Conservation (phyloP, 2,113 vertebrate genomes). For the Sinocyclocheilus anshuiensis region DNA sequence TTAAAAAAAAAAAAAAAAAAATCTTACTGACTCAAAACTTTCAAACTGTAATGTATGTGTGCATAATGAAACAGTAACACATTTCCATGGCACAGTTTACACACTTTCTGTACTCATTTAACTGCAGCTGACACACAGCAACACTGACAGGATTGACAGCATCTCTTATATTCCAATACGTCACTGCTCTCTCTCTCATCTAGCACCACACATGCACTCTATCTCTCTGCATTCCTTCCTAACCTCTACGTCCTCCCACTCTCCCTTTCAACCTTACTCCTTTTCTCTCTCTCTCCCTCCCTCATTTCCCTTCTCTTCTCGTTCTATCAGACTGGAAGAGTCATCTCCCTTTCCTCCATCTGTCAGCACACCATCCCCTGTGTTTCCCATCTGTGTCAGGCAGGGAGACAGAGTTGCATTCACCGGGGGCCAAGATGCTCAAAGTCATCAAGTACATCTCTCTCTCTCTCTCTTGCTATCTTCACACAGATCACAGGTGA, state of each 20-base stretch:
- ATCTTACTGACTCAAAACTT: no score
- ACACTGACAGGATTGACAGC: background rate
- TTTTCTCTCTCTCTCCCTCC: slow-evolving; percentile 27
- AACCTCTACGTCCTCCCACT: slow-evolving; percentile 6
- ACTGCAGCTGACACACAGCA: background rate
- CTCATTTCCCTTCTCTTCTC: slow-evolving; percentile 4
- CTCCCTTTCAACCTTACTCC: background rate
- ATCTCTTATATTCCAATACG: background rate
- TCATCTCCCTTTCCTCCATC: slow-evolving; percentile 61
- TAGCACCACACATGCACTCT: background rate
- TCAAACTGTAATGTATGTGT: background rate
- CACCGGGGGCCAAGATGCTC: slow-evolving; percentile 30
- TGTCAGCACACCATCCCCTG: slow-evolving; percentile 59
- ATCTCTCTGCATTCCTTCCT: slow-evolving; percentile 24
- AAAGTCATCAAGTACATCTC: slow-evolving; percentile 26
- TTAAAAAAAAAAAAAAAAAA: no score
- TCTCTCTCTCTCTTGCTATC: background rate
- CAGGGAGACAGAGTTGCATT: slow-evolving; percentile 30
- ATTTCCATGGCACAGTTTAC: background rate
- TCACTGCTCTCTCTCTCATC: background rate
- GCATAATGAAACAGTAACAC: background rate
- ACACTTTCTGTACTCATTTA: background rate
- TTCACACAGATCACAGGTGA: slow-evolving; percentile 24
- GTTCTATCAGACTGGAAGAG: slow-evolving; percentile 53
- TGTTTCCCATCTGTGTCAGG: slow-evolving; percentile 60